phyloP scores from a whole-genome alignment of 2,888 invertebrate genomes.

The Eupithecia subumbrata region DNA sequence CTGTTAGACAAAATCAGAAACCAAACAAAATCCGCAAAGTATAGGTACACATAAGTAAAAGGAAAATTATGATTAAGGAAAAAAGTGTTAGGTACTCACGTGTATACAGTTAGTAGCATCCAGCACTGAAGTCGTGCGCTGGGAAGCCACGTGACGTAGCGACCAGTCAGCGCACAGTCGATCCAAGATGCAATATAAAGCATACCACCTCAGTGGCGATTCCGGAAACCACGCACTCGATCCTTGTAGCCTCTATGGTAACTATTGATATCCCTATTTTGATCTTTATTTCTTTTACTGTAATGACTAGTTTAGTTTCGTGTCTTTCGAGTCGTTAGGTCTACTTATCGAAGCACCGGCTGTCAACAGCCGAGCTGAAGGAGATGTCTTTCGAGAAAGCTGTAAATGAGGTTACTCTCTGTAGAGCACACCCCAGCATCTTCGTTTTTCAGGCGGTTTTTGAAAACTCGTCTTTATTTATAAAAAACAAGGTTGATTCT shows the following conservation, averaged over 20 bases:
- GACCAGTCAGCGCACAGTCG: constrained; percentile 85
- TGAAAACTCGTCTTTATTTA: constrained; percentile 57
- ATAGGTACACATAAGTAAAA: neutral
- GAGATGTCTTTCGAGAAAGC: constrained; percentile 63
- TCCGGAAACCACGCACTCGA: constrained; percentile 59
- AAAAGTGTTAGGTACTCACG: constrained; percentile 76
- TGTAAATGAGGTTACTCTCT: constrained; percentile 71
- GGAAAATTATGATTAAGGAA: constrained; percentile 7
- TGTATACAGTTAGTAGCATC: constrained; percentile 89
- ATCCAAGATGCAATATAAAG: constrained; percentile 82
- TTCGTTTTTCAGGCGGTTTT: constrained; percentile 69
- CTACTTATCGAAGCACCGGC: constrained; percentile 83
- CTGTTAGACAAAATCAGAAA: neutral
- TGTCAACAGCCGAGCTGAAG: constrained; percentile 79
- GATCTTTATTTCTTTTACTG: constrained; percentile 57
- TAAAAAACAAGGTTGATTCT: constrained; percentile 35
- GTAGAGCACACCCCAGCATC: constrained; percentile 81
- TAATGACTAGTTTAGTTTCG: constrained; percentile 72
- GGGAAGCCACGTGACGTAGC: constrained; percentile 85
- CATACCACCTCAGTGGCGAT: constrained; percentile 81
- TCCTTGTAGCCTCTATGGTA: constrained; percentile 67
- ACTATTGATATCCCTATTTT: constrained; percentile 64
- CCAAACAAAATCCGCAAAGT: neutral
- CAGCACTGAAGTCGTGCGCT: constrained; percentile 85
- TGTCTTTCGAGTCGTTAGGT: constrained; percentile 52